Evolutionary conservation across 2,888 invertebrate species (phyloP).

Genomic region (Cartodere bifasciata): DNA sequence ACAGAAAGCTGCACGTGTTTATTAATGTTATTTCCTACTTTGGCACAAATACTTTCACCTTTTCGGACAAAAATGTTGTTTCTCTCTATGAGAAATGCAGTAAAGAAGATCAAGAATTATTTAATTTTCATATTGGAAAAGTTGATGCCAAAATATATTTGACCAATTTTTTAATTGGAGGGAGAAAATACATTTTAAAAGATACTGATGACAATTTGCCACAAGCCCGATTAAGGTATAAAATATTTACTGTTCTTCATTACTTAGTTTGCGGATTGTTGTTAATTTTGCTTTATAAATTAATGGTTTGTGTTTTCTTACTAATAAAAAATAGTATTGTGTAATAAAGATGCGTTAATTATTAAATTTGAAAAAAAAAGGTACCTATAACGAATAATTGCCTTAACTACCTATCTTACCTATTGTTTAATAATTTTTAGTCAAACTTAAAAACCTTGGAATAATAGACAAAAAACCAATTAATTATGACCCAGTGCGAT

Average conservation of each 20-base stretch:
- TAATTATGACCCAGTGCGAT: too few relatives aligned
- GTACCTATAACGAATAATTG: too few relatives aligned
- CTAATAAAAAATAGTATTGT: too few relatives aligned
- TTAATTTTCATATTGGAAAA: conserved; percentile 55
- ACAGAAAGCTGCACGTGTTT: conserved; percentile 69
- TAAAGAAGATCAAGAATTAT: conserved; percentile 44
- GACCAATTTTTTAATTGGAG: conserved; percentile 8
- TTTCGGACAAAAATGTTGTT: conserved; percentile 39
- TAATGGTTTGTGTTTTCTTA: too few relatives aligned
- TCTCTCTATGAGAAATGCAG: conserved; percentile 43
- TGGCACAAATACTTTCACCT: conserved; percentile 59
- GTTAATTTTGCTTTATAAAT: conserved; percentile 5
- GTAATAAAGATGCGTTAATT: too few relatives aligned
- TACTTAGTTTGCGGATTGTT: conserved; percentile 6
- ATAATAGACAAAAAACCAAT: too few relatives aligned
- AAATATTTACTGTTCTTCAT: conserved; percentile 9
- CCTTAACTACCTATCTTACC: too few relatives aligned
- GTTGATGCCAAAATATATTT: conserved; percentile 60
- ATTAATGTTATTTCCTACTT: conserved; percentile 64
- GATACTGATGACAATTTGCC: conserved; percentile 61
- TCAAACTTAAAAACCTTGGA: too few relatives aligned
- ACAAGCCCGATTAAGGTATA: conserved; percentile 35
- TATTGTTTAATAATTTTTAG: too few relatives aligned
- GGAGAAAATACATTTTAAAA: conserved; percentile 19
- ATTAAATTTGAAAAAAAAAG: too few relatives aligned